Evolutionary conservation across 2,797 vertebrate species (phyloP), one percentile per base, ranked within the genome.

Genomic region (Dendrocincla fuliginosa): DNA sequence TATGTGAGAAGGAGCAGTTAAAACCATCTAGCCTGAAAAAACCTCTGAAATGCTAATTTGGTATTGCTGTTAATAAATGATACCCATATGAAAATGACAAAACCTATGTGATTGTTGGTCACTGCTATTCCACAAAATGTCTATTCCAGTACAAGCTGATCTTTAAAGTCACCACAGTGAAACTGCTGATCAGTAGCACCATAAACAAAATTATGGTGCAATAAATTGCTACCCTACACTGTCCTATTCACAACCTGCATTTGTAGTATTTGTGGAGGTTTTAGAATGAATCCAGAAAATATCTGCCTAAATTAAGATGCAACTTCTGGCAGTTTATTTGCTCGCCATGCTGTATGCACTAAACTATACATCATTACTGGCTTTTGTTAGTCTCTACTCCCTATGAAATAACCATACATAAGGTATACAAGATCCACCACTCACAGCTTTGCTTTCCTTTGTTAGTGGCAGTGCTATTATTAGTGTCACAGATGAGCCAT

Each of bases 41-140:
- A 63, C 17, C 77, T 89, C 77, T 88, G 88, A 88, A 95, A 94
- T 87, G 83, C 73, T 94, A 86, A 89, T 93, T 93, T 70, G 77
- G 79, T 81, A 89, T 23, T 69, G 74, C 63, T 84, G 67, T 22
- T 89, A 52, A 84, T 57, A 93, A 93, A 94, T 53, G 74, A 84
- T 35, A 91, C n/a, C 55, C 60, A 28, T n/a, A 82, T 4, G 50
- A 81, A 88, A 91, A 81, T 1, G 18, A 78, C 41, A 93, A 93
- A 81, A 91, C 18, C 63, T 28, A 23, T 18, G 63, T 49, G 70
- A 89, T 83, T 84, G 64, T 24, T 91, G 84, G 84, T 64, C 61
- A 41, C 10, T 78, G 68, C 84, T 89, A 46, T 84, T 82, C 68
- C 84, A 75, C 76, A 81, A 46, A 87, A 74, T 0, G 27, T 24